Base-by-base conservation (phyloP, 2,888 invertebrate species). In the Agapostemon virescens region DNA sequence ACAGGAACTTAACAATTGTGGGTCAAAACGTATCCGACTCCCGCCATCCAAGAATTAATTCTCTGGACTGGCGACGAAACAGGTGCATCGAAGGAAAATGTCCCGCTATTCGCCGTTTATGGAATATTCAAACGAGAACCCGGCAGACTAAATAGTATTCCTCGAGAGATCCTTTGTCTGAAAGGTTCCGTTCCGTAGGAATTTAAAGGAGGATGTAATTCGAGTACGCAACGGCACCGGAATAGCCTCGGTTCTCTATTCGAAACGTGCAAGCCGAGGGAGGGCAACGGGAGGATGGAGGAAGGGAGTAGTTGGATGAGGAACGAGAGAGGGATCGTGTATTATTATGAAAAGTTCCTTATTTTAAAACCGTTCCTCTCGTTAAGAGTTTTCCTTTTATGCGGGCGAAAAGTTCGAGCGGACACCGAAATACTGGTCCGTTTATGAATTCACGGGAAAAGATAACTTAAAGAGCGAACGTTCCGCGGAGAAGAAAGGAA, bases 391-490 rank as follows among this genome's bases (percentile, higher is more conserved):
- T 30, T 63, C 33, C 40, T 45, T 71, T 81, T 70, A 58, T 45
- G 40, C 26, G 66, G 58, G 13, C 42, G 66, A 69, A 20, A 63
- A 84, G 64, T 74, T 84, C 74, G 30, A 74, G 45, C 63, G 52
- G 20, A 74, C 67, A 26, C 61, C 72, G 74, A 74, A 81, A 79
- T 75, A 78, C 70, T 49, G 52, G 11, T 33, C 42, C n/a, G 68
- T 49, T 71, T 80, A 80, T 74, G 79, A 85, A 84, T 84, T 80
- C 78, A 49, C 77, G 36, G 52, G 7, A 45, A 45, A 70, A 73
- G 76, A 85, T 82, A 84, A 84, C 74, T 85, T 85, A 72, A 76
- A 79, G 76, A 74, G 70, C 55, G 78, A 42, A 30, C 68, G 40
- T 58, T 69, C 30, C 30, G n/a, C 42, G 61, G 30, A 11, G 49